phyloP scores from a whole-genome alignment of 2,888 invertebrate species.

The Bombylius major region DNA sequence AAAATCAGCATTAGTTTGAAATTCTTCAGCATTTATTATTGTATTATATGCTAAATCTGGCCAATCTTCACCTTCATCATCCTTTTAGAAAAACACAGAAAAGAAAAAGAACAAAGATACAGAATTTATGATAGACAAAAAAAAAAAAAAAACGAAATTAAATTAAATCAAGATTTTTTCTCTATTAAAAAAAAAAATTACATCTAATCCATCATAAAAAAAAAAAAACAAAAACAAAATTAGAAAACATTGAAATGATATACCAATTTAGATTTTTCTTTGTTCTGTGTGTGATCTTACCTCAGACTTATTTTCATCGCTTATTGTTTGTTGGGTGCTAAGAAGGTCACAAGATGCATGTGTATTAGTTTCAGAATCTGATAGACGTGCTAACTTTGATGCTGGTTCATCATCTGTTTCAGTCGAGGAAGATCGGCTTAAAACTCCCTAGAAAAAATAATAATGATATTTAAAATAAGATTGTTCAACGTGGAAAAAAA shows the following conservation, averaged over 20 bases:
- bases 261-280: background rate
- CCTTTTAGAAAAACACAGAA: slow-evolving; percentile 9
- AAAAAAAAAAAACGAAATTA: background rate
- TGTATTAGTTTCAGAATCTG: slow-evolving; percentile 21
- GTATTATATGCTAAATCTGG: slow-evolving; percentile 2
- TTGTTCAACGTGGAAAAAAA: background rate
- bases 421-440: slow-evolving; percentile 29
- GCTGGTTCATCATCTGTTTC: slow-evolving; percentile 68
- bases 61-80: slow-evolving; percentile 18
- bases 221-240: background rate
- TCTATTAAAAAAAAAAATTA: no score
- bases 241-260: background rate
- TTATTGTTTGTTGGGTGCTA: slow-evolving; percentile 4
- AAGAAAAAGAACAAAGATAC: no score
- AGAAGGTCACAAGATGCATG: slow-evolving; percentile 10
- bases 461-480: no score
- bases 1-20: slow-evolving; percentile 37
- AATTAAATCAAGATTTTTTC: background rate
- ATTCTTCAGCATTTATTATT: background rate
- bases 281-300: background rate
- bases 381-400: slow-evolving; percentile 57
- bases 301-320: slow-evolving; percentile 13
- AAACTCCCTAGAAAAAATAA: slow-evolving; percentile 14
- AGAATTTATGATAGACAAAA: background rate
- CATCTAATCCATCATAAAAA: no score